Base-by-base conservation (phyloP, 2,888 invertebrate genomes). In the Amblyjoppa fuscipennis region DNA sequence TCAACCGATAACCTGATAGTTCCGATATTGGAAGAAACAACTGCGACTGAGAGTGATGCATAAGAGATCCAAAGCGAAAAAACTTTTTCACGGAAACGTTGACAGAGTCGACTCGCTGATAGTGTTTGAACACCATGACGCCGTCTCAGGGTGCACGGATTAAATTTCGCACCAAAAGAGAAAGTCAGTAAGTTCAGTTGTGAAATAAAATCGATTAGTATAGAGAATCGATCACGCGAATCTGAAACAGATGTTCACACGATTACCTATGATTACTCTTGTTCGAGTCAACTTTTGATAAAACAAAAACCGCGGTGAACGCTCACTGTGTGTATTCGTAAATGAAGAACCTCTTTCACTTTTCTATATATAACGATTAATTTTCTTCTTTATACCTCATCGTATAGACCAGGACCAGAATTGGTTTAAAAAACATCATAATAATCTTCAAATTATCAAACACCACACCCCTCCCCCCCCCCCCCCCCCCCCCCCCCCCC, bases 1-100 rank as follows among this genome's bases (percentile, higher is more conserved):
- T 98, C 99, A 20, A 98, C 98, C 94, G 99, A 99, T 95, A 99
- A 99, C 95, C 96, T 99, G 88, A 99, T 99, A 94, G 98, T 99
- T 89, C 99, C 99, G 80, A 99, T 99, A 93, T 96, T 98, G 94
- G 98, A 98, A 93, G 97, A 97, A 91, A 95, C 96, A 59, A 95
- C 95, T 90, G 94, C 95, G 66, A 90, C 90, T 25, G 93, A 93
- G 78, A 93, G 91, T 68, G 93, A 93, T 84, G 92, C 92, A 88
- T 92, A 92, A 89, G 76, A 77, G 34, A 73, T 49, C n/a, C 59
- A 11, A 71, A 5, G 16, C 9, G 28, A 34, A 28, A 38, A 71
- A 45, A 64, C 41, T 59, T 34, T 51, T 76, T 53, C 13, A 53
- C 66, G 25, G 34, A 16, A 34, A 34, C 20, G 34, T 51, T 16